Conservation (phyloP, 2,797 vertebrate species). For the Phylloscopus collybita region DNA sequence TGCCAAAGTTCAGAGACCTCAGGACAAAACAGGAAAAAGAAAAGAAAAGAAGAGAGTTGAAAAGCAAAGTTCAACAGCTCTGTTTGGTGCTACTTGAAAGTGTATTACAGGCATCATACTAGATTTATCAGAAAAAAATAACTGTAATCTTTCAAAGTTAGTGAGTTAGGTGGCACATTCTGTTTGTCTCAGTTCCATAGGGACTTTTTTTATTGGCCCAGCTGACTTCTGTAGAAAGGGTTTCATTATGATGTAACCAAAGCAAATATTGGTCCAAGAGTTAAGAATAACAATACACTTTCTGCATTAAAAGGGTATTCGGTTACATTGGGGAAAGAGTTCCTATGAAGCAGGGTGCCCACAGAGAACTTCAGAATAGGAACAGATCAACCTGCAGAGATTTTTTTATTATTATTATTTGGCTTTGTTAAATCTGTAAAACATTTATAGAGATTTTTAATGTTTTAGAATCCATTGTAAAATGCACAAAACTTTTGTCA, state of each 20-base stretch:
- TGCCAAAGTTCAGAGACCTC: slow-evolving; percentile 39
- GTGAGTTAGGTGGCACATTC: not conserved
- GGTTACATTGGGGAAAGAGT: slow-evolving; percentile 41
- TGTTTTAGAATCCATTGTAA: slow-evolving; percentile 48
- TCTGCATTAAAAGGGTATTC: slow-evolving; percentile 38
- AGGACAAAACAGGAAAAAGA: slow-evolving; percentile 17
- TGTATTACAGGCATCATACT: not conserved
- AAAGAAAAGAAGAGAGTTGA: slow-evolving; percentile 1
- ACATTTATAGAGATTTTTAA: slow-evolving; percentile 36
- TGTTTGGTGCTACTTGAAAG: slow-evolving; percentile 52
- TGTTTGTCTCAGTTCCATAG: slow-evolving; percentile 17
- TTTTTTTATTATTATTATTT: not conserved
- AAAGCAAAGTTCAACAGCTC: slow-evolving; percentile 47
- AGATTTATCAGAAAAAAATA: slow-evolving; percentile 34
- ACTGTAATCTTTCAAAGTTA: slow-evolving; percentile 23
- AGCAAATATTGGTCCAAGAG: slow-evolving; percentile 51
- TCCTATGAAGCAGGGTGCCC: slow-evolving; percentile 21
- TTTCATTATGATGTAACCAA: slow-evolving; percentile 50
- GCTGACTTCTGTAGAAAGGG: slow-evolving; percentile 12
- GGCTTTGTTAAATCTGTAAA: slow-evolving; percentile 42
- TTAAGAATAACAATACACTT: slow-evolving; percentile 47
- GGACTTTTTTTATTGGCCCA: not conserved
- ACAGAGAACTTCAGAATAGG: slow-evolving; percentile 35
- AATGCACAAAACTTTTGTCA: slow-evolving; percentile 26
- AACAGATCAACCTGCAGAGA: not conserved